These are phyloP conservation scores for Dolomedes plantarius DNA, from an alignment of 2,888 invertebrate genomes.

Conservation along the genomic window DNA sequence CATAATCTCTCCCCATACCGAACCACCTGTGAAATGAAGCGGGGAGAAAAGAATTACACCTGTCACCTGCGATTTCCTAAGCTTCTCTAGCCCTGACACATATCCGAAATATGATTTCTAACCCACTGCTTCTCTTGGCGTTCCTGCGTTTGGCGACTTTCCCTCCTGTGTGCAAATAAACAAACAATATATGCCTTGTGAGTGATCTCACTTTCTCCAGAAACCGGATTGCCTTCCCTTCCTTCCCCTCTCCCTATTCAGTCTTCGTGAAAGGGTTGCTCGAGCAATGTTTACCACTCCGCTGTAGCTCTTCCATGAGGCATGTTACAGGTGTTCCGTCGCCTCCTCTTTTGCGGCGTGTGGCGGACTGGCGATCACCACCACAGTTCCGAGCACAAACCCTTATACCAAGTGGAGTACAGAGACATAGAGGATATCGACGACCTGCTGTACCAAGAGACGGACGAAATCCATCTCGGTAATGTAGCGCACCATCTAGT, in stretches of 20 bases:
- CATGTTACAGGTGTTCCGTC: slow-evolving; percentile 55
- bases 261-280: background rate
- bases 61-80: slow-evolving; percentile 6
- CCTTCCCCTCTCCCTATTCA: background rate
- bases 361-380: slow-evolving; percentile 18
- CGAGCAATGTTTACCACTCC: slow-evolving; percentile 2
- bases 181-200: background rate
- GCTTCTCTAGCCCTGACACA: slow-evolving; percentile 16
- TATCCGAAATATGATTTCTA: background rate
- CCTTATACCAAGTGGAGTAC: slow-evolving; percentile 59
- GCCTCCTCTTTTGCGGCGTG: slow-evolving; percentile 47
- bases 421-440: slow-evolving; percentile 31
- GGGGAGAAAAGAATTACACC: background rate
- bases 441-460: slow-evolving; percentile 20
- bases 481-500: background rate
- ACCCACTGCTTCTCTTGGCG: slow-evolving; percentile 9
- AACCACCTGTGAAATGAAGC: too few relatives aligned
- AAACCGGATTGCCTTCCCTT: slow-evolving; percentile 45
- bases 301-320: background rate
- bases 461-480: slow-evolving; percentile 33
- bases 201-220: slow-evolving; percentile 14
- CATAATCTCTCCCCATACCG: too few relatives aligned
- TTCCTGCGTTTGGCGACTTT: slow-evolving; percentile 21
- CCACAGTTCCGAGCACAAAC: slow-evolving; percentile 32
- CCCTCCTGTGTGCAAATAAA: background rate